Evolutionary conservation across 2,113 vertebrate genomes (phyloP), one percentile per base, ranked within the genome.

Genomic region (Oophaga pumilio): DNA sequence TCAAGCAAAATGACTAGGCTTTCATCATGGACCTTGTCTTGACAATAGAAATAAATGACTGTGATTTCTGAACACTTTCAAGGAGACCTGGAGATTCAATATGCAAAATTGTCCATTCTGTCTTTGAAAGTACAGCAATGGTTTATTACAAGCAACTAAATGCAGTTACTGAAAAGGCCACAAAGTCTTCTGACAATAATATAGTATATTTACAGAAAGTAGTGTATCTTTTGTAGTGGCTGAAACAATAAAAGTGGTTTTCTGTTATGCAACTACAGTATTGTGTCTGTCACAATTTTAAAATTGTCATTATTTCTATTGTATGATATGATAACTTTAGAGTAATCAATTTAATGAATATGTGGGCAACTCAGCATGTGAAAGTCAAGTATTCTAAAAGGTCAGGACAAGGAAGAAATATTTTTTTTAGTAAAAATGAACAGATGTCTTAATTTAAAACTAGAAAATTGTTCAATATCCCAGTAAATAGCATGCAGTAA

Each of bases 21-120:
- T 94, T 95, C 93, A 93, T 92, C 92, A 90, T 85, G 89, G 94
- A 93, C 95, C 95, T 96, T 96, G 95, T 90, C 91, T 92, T 96
- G 95, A 94, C 95, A 95, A 94, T 94, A 93, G 92, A 93, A 94
- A 95, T 94, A 94, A 96, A 96, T 95, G 95, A 93, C 92, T 92
- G 89, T 92, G 94, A 94, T 94, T 92, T 91, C 91, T 90, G 92
- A 94, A 91, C 26, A 15, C 91, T 93, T 93, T 94, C 95, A 96
- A 96, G 95, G 95, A 95, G 94, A 95, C 91, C 90, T 85, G 81
- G 92, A 93, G 92, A 93, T 91, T 94, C 93, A 94, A 91, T 94
- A 95, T 95, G 95, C 94, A 95, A 95, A 96, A 91, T 90, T 93
- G 90, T 89, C 92, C 93, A 93, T 95, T 95, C 93, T 94, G 93